Evolutionary conservation across 2,888 invertebrate genomes (phyloP).

Genomic region (Eretmocerus hayati): DNA sequence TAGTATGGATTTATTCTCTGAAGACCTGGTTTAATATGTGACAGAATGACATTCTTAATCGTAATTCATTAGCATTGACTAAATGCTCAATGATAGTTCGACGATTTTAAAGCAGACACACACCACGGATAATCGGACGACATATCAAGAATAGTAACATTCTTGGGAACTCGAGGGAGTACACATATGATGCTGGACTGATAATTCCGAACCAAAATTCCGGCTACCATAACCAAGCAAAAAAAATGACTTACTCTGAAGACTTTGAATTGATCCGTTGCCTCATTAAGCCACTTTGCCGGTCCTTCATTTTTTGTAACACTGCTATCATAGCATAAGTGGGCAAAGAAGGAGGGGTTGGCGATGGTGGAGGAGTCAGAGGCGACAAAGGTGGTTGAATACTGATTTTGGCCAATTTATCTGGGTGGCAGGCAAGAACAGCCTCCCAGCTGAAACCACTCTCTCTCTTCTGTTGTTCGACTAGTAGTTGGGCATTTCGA

Average conservation of each 20-base stretch:
- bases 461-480: constrained; percentile 25
- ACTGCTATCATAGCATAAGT: constrained; percentile 69
- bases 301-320: constrained; percentile 56
- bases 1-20: too few species aligned
- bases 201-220: too few species aligned
- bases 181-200: too few species aligned
- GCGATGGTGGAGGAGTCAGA: constrained; percentile 36
- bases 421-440: constrained; percentile 47
- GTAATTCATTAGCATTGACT: too few species aligned
- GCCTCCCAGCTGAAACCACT: constrained; percentile 47
- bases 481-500: constrained; percentile 34
- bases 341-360: constrained; percentile 46
- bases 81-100: too few species aligned
- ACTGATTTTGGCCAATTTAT: constrained; percentile 44
- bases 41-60: too few species aligned
- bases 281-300: constrained; percentile 38
- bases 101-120: too few species aligned
- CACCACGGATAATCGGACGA: too few species aligned
- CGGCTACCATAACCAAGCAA: constrained; percentile 5
- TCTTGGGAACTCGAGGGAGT: too few species aligned
- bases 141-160: too few species aligned
- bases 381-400: constrained; percentile 34
- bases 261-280: constrained; percentile 31
- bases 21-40: too few species aligned
- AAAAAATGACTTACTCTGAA: constrained; percentile 32